Evolutionary conservation across 1,140 invertebrate species (phyloP), one percentile per base, ranked within the genome.

Genomic region (Cotesia glomerata): DNA sequence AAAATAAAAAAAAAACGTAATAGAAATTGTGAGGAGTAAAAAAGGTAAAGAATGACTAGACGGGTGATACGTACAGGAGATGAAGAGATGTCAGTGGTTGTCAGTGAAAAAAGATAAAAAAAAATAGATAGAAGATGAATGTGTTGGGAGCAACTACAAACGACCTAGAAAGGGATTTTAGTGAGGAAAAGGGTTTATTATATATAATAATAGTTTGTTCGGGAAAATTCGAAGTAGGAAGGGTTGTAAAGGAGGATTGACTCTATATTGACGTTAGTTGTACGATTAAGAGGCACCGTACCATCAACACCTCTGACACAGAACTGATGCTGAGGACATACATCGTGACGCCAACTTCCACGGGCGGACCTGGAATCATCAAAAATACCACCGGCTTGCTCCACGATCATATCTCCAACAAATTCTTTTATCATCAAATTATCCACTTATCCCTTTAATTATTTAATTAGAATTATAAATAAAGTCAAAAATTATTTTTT

Each of bases 301-400:
- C 96, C 96, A 98, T 98, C 90, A 96, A 92, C 87, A 98, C 96
- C 93, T 98, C 97, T 88, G 96, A 98, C 88, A 98, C 95, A 88
- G 96, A 97, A 91, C 95, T 96, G 91, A 98, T 98, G 92, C 95
- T 97, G 89, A 97, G 94, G 89, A 98, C 95, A 91, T 96, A 96
- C 94, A 97, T 97, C 89, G 97, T 98, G 89, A 98, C 95, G 87
- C 95, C 95, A 84, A 98, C 95, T 89, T 96, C 94, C 89, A 97
- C 95, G 84, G 96, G 95, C 86, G 93, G 93, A 93, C 95, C 95
- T 97, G 93, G 79, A 95, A 95, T 90, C 90, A 87, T 88, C 76
- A 86, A 87, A 88, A 85, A 79, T 78, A 83, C 82, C 87, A 85
- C 80, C 81, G 78, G 78, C 83, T 82, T 85, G 82, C 71, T 72